Evolutionary conservation across 2,888 invertebrate species (phyloP), one percentile per base, ranked within the genome.

Genomic region (Phytoseiulus persimilis): DNA sequence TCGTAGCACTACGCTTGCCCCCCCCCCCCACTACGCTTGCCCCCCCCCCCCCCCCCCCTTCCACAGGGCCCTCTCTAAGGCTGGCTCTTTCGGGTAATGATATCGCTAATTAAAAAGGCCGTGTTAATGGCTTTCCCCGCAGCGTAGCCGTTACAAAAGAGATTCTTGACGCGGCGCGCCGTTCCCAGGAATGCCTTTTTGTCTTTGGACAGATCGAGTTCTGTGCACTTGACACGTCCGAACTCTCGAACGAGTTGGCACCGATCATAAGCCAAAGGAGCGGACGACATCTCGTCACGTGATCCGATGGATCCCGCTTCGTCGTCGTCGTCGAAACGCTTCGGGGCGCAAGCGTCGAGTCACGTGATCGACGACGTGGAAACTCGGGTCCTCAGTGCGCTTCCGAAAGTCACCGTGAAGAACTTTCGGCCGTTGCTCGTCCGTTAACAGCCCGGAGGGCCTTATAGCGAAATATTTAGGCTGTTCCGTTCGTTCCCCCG

Each of bases 51-150:
- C 9, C 39, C 39, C 3, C n/a, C n/a, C n/a, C n/a, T n/a, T n/a
- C n/a, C n/a, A n/a, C n/a, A n/a, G n/a, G 46, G 6, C 46, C 46
- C 46, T 18, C 65, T 65, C 65, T 65, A 2, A 11, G 65, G 65
- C 65, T 28, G 65, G 65, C 65, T 65, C 65, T 65, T 65, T 65
- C 87, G 87, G 87, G 87, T 87, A 87, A 87, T 87, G 87, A 33
- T 87, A 87, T 87, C 33, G 87, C 87, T 87, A 87, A 87, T 87
- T 87, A 87, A 87, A 87, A 87, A 87, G 87, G 87, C 87, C 87
- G 45, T 87, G 87, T 87, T 87, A 87, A 87, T 87, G 87, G 33
- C 87, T 87, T 84, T 32, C 33, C 87, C 45, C 32, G 87, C 45
- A 33, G 87, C 33, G 87, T 33, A 83, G 87, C 87, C n/a, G 87